Conservation (phyloP, 2,888 invertebrate species). For the Aporophyla lueneburgensis region DNA sequence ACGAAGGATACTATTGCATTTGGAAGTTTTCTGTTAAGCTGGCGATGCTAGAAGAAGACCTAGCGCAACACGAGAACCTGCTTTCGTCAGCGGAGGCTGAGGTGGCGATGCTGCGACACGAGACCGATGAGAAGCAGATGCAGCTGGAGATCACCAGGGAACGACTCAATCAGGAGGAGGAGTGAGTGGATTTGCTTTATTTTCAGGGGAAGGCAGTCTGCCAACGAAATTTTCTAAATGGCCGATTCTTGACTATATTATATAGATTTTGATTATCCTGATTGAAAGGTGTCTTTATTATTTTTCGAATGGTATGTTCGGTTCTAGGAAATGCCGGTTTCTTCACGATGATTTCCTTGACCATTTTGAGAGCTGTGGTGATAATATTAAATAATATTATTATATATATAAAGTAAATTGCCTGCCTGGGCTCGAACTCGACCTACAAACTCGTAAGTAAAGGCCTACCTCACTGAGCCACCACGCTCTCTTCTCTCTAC, state of each 20-base stretch:
- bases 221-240: neutral
- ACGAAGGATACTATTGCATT: neutral
- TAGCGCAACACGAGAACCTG: conserved; percentile 78
- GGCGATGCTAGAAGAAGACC: conserved; percentile 78
- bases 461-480: too few species aligned
- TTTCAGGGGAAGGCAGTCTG: neutral
- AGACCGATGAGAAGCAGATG: conserved; percentile 70
- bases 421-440: too few species aligned
- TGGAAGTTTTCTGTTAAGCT: conserved; percentile 69
- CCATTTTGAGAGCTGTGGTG: too few species aligned
- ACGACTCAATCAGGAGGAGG: conserved; percentile 70
- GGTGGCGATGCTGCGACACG: conserved; percentile 72
- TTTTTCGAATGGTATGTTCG: neutral
- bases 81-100: conserved; percentile 77
- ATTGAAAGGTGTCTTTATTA: neutral
- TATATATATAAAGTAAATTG: too few species aligned
- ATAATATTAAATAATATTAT: too few species aligned
- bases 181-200: conserved; percentile 67
- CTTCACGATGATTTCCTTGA: too few species aligned
- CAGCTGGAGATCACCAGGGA: conserved; percentile 68
- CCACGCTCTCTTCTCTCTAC: too few species aligned
- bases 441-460: too few species aligned
- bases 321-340: too few species aligned
- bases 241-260: neutral
- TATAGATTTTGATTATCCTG: neutral